Evolutionary conservation across 2,888 invertebrate genomes (phyloP), one percentile per base, ranked within the genome.

Genomic region (Stenoptilia bipunctidactyla): DNA sequence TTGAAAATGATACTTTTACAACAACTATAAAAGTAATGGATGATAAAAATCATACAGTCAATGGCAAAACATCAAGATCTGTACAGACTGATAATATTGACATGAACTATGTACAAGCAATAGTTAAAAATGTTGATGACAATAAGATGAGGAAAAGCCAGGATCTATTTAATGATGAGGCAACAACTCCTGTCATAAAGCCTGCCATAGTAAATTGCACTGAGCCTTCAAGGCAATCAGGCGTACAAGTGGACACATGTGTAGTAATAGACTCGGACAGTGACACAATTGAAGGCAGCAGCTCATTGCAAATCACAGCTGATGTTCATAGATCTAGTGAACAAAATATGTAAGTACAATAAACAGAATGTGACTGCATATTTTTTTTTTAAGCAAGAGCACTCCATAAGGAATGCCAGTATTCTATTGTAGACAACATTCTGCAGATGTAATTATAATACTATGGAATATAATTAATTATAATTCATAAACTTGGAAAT

Each of bases 181-280:
- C 35, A 15, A n/a, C n/a, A n/a, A n/a, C n/a, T n/a, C n/a, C n/a
- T n/a, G n/a, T n/a, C n/a, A 15, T 13, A 43, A 42, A 34, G 5
- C 33, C 43, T 27, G 8, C 38, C 14, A 15, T 8, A 15, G 27
- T 40, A 14, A 39, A 37, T 40, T 15, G 37, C 25, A 15, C 36
- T 15, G n/a, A n/a, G n/a, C n/a, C n/a, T n/a, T n/a, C n/a, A n/a
- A n/a, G n/a, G n/a, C n/a, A n/a, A n/a, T n/a, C n/a, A n/a, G n/a
- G n/a, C n/a, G n/a, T n/a, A n/a, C 39, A 41, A 6, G 46, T 43
- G 39, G 40, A 38, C 12, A 52, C 49, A 41, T 45, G 47, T 53
- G 15, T 67, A 36, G 44, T 67, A 35, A 66, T 75, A 49, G 75
- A 75, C 44, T 70, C 76, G n/a, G 76, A 77, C 30, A 65, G 62